phyloP scores from a whole-genome alignment of 2,888 invertebrate genomes.

The Merodon equestris region DNA sequence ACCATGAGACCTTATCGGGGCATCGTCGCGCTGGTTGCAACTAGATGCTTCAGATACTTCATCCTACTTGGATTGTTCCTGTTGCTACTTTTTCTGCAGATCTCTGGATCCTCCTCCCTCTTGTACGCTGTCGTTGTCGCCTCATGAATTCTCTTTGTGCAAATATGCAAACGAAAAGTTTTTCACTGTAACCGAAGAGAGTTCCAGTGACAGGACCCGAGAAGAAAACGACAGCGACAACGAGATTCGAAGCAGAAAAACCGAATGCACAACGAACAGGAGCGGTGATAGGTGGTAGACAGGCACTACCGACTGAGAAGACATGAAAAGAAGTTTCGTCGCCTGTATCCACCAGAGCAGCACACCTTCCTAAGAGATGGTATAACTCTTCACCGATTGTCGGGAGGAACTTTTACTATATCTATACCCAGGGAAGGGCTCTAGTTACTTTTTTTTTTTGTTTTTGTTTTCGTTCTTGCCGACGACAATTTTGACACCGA shows the following conservation, averaged over 20 bases:
- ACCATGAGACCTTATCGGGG: background rate
- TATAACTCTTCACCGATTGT: slow-evolving; percentile 14
- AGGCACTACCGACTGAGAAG: background rate
- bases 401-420: background rate
- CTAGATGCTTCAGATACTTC: background rate
- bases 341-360: background rate
- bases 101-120: slow-evolving; percentile 5
- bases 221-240: slow-evolving; percentile 3
- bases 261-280: too few species aligned
- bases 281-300: background rate
- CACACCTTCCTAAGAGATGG: background rate
- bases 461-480: slow-evolving; percentile 44
- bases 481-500: slow-evolving; percentile 66
- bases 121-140: slow-evolving; percentile 16
- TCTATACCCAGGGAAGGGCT: slow-evolving; percentile 2
- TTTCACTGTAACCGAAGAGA: slow-evolving; percentile 6
- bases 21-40: slow-evolving; percentile 5
- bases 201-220: slow-evolving; percentile 8
- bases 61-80: too few species aligned
- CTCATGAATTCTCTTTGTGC: slow-evolving; percentile 64
- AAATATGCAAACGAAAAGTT: slow-evolving; percentile 65
- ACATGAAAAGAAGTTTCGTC: slow-evolving; percentile 57
- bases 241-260: too few species aligned
- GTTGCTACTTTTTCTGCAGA: background rate
- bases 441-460: background rate